Percentiles rank a stretch among this genome's conserved stretches.
These are phyloP conservation scores for Cephus pygmeus DNA, from an alignment of 2,888 invertebrate genomes.

Conservation along the genomic window DNA sequence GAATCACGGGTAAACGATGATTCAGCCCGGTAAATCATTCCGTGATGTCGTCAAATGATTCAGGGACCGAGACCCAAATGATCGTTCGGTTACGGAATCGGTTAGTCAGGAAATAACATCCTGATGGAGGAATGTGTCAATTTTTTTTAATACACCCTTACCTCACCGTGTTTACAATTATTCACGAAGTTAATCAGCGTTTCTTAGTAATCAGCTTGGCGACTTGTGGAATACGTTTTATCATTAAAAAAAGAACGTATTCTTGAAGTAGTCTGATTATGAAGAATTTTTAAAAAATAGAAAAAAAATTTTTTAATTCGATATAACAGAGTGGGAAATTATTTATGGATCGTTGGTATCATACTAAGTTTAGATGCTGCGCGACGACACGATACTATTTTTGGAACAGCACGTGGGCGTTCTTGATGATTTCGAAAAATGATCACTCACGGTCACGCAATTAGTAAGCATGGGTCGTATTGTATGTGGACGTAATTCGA, in stretches of 20 bases:
- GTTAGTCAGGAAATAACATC: background rate
- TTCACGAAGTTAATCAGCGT: background rate
- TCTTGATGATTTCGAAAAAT: background rate
- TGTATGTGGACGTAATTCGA: background rate
- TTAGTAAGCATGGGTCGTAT: background rate
- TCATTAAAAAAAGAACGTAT: background rate
- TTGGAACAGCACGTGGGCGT: background rate
- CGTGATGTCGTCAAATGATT: background rate
- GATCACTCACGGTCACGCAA: background rate
- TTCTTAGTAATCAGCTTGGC: background rate
- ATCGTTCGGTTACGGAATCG: background rate
- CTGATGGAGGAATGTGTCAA: background rate
- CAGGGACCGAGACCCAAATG: background rate
- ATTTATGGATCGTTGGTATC: background rate
- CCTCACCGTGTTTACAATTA: background rate
- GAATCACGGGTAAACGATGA: background rate
- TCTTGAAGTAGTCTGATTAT: background rate
- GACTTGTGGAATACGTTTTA: background rate
- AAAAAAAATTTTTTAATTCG: background rate
- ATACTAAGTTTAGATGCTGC: background rate
- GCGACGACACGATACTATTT: background rate
- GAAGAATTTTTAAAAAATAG: background rate
- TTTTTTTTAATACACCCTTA: background rate
- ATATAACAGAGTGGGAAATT: background rate
- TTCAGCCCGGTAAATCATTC: background rate